Evolutionary conservation across 2,888 invertebrate genomes (phyloP).

Genomic region (Sphaeridia pumilis): DNA sequence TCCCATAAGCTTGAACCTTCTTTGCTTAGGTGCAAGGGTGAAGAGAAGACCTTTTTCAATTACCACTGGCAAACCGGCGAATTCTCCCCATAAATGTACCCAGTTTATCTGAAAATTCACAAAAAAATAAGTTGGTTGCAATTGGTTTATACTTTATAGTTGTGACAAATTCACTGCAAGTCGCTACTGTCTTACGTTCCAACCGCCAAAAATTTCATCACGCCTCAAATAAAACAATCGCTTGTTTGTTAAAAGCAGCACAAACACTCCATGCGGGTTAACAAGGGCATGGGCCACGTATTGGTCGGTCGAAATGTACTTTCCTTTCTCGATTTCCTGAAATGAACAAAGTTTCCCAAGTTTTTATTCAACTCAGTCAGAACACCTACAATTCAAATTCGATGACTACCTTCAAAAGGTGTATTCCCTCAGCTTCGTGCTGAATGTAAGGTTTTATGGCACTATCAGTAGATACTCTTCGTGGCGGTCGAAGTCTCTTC

Average conservation of each 20-base stretch:
- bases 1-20: constrained; percentile 19
- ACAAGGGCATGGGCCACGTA: constrained; percentile 64
- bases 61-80: constrained; percentile 54
- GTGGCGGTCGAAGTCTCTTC: constrained; percentile 64
- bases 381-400: no score
- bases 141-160: no score
- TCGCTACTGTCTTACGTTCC: constrained; percentile 66
- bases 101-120: constrained; percentile 50
- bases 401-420: constrained; percentile 64
- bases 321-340: constrained; percentile 60
- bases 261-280: constrained; percentile 41
- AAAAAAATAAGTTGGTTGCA: no score
- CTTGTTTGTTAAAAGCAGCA: constrained; percentile 75
- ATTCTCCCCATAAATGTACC: constrained; percentile 64
- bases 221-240: constrained; percentile 65
- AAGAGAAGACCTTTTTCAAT: constrained; percentile 60
- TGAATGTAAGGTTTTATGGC: constrained; percentile 76
- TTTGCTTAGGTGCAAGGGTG: constrained; percentile 20
- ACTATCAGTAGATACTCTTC: constrained; percentile 71
- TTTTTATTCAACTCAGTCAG: no score
- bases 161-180: no score
- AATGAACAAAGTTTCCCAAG: no score
- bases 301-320: constrained; percentile 64
- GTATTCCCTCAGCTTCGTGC: constrained; percentile 76
- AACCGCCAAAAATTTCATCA: constrained; percentile 84